These are phyloP conservation scores for Caenorhabditis drosophilae DNA, from an alignment of 2,888 invertebrate species.

Conservation along the genomic window DNA sequence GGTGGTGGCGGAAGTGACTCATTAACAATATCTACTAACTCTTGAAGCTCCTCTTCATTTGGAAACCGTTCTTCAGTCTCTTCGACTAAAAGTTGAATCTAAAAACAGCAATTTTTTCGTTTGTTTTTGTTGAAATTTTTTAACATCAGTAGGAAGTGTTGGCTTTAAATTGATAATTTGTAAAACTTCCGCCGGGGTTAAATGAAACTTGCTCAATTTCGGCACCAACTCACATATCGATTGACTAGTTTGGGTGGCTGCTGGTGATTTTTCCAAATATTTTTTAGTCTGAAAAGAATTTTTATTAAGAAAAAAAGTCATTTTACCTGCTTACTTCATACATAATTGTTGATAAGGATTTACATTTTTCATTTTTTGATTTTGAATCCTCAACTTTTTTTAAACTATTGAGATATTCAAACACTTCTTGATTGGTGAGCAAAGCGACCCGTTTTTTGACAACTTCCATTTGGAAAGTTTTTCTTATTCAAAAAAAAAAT, in stretches of 20 bases:
- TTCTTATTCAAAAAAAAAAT: background rate
- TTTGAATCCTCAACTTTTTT: slow-evolving; percentile 34
- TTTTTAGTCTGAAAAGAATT: slow-evolving; percentile 33
- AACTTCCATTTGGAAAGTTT: slow-evolving; percentile 40
- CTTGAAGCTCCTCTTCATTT: slow-evolving; percentile 36
- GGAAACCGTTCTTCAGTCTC: slow-evolving; percentile 52
- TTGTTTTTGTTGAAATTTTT: too few species aligned
- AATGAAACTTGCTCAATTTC: slow-evolving; percentile 36
- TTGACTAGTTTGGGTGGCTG: slow-evolving; percentile 32
- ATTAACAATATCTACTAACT: slow-evolving; percentile 15
- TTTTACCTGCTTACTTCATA: slow-evolving; percentile 44
- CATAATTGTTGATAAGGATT: slow-evolving; percentile 40
- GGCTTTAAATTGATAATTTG: slow-evolving; percentile 50
- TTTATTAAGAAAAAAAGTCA: background rate
- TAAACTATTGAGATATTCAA: slow-evolving; percentile 19
- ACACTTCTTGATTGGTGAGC: slow-evolving; percentile 50
- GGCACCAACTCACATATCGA: slow-evolving; percentile 30
- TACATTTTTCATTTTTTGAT: slow-evolving; percentile 14
- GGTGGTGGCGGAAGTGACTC: slow-evolving; percentile 17
- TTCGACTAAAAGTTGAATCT: slow-evolving; percentile 52
- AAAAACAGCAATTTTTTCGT: slow-evolving; percentile 1
- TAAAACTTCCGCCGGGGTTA: slow-evolving; percentile 47
- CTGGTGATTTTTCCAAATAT: slow-evolving; percentile 39
- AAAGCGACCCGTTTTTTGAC: slow-evolving; percentile 34
- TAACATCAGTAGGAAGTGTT: slow-evolving; percentile 35